A percentile compares a stretch with the other conserved stretches of the same genome.
Conservation (phyloP, 2,888 invertebrate genomes). For the Ophion ventricosus region DNA sequence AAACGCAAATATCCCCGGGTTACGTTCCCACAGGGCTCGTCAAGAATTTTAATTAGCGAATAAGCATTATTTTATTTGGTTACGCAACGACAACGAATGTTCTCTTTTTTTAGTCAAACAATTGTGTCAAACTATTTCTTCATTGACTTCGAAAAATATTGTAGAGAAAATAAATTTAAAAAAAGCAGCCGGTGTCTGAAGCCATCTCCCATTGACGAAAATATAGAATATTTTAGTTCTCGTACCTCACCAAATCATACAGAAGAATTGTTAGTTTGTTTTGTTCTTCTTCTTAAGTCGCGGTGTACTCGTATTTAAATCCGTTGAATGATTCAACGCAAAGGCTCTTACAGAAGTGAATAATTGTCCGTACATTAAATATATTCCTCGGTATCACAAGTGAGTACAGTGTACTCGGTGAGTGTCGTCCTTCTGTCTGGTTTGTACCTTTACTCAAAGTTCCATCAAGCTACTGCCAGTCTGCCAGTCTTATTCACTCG, state of each 20-base stretch:
- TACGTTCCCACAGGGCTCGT: constrained; percentile 25
- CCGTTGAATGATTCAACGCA: constrained; percentile 7
- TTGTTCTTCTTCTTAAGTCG: background rate
- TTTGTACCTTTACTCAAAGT: constrained; percentile 26
- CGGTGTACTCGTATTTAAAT: background rate
- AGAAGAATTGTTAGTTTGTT: background rate
- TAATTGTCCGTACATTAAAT: background rate
- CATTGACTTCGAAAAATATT: background rate
- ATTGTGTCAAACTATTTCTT: background rate
- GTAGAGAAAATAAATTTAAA: background rate
- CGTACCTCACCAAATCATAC: background rate
- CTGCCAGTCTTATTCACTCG: constrained; percentile 36
- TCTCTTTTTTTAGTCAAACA: background rate
- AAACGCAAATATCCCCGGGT: constrained; percentile 38
- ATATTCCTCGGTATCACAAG: constrained; percentile 1
- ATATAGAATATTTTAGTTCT: background rate
- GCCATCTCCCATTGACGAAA: background rate
- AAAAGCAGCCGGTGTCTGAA: background rate
- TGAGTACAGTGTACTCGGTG: constrained; percentile 16
- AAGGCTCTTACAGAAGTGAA: background rate
- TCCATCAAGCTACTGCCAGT: constrained; percentile 33
- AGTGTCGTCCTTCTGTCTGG: constrained; percentile 42
- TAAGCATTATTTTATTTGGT: constrained; percentile 3
- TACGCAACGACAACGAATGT: background rate
- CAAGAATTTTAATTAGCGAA: constrained; percentile 27